Conservation (phyloP, 2,888 invertebrate genomes). For the Miltochrista miniata region DNA sequence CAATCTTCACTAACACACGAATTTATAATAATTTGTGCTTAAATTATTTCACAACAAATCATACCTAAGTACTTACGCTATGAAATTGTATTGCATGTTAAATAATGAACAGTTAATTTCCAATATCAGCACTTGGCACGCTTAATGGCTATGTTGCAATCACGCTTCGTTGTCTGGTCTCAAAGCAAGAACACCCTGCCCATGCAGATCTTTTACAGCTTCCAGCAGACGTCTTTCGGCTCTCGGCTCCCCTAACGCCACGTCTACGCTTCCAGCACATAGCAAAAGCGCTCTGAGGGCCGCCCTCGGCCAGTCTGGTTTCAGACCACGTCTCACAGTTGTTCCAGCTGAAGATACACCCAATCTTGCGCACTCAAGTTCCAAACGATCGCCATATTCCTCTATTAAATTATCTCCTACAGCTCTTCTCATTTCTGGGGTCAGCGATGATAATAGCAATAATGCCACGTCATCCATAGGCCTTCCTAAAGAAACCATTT, state of each 20-base stretch:
- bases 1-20: slow-evolving; percentile 43
- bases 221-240: slow-evolving; percentile 90
- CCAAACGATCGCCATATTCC: slow-evolving; percentile 87
- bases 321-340: slow-evolving; percentile 76
- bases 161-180: slow-evolving; percentile 71
- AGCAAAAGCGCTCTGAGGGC: slow-evolving; percentile 89
- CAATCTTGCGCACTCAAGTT: slow-evolving; percentile 83
- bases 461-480: slow-evolving; percentile 92
- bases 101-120: slow-evolving; percentile 32
- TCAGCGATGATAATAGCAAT: slow-evolving; percentile 88
- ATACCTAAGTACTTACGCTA: slow-evolving; percentile 36
- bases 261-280: slow-evolving; percentile 92
- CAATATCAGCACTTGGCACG: slow-evolving; percentile 58
- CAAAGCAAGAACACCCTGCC: slow-evolving; percentile 86
- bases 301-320: slow-evolving; percentile 86
- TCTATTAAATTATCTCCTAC: slow-evolving; percentile 86
- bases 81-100: slow-evolving; percentile 51
- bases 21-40: slow-evolving; percentile 59
- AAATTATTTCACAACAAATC: slow-evolving; percentile 40
- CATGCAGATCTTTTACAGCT: slow-evolving; percentile 88
- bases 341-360: slow-evolving; percentile 84
- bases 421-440: slow-evolving; percentile 87
- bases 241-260: slow-evolving; percentile 89
- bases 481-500: slow-evolving; percentile 91
- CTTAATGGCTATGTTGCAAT: slow-evolving; percentile 34